phyloP scores from a whole-genome alignment of 2,797 vertebrate genomes.

The Schizopygopsis pylzovi region DNA sequence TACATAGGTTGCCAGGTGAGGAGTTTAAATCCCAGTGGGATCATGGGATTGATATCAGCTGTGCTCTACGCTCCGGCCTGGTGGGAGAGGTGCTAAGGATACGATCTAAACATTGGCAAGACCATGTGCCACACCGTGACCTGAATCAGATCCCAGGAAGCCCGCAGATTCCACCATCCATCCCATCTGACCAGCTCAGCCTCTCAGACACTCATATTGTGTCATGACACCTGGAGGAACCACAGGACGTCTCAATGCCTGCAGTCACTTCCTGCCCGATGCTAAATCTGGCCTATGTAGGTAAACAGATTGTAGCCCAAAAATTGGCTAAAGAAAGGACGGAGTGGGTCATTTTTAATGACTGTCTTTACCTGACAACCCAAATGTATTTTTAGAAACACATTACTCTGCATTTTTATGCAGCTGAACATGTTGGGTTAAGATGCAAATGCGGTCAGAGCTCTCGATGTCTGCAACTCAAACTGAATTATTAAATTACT shows the following conservation, averaged over 20 bases:
- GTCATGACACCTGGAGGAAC: constrained; percentile 60
- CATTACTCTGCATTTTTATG: constrained; percentile 15
- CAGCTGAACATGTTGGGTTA: constrained; percentile 22
- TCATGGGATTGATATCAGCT: constrained; percentile 54
- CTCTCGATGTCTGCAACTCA: background rate
- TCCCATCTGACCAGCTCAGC: constrained; percentile 54
- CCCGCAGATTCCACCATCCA: constrained; percentile 49
- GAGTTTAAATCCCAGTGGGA: constrained; percentile 56
- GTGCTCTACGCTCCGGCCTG: constrained; percentile 36
- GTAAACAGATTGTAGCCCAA: constrained; percentile 51
- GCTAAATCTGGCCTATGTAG: constrained; percentile 51
- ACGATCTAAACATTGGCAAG: constrained; percentile 47
- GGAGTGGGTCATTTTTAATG: background rate
- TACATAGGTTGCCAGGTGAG: constrained; percentile 31
- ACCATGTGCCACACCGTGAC: constrained; percentile 36
- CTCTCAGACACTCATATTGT: constrained; percentile 31
- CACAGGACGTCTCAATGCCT: constrained; percentile 46
- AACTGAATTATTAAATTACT: constrained; percentile 45
- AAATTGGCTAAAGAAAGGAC: constrained; percentile 21
- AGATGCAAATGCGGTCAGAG: constrained; percentile 13
- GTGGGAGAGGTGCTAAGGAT: constrained; percentile 51
- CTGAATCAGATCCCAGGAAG: constrained; percentile 52
- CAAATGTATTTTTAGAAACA: constrained; percentile 7
- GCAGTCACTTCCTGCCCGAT: constrained; percentile 57
- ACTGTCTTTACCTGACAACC: background rate